phyloP scores from a whole-genome alignment of 2,113 vertebrate species.

The Hippocampus barbouri region DNA sequence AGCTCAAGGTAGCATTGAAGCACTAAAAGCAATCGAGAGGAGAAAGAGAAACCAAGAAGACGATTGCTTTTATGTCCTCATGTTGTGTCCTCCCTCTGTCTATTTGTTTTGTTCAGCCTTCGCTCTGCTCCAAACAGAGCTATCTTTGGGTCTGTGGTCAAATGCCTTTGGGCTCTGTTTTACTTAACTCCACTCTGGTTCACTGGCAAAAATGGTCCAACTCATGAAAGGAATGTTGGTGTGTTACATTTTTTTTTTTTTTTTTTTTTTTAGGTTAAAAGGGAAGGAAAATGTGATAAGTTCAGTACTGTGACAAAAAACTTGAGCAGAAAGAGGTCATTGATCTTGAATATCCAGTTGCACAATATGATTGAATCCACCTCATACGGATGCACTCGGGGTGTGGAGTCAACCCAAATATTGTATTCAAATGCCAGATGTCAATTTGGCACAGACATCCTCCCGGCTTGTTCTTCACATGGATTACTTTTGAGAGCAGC shows the following conservation, averaged over 20 bases:
- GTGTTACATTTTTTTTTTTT: constrained; percentile 37
- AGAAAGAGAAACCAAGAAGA: constrained; percentile 13
- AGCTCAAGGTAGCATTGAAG: constrained; percentile 9
- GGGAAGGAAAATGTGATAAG: constrained; percentile 13
- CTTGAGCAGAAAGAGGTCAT: neutral
- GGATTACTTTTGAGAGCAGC: constrained; percentile 45
- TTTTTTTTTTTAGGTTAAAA: constrained; percentile 41
- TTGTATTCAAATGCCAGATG: constrained; percentile 11
- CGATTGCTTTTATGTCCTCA: constrained; percentile 1
- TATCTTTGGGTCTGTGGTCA: constrained; percentile 40
- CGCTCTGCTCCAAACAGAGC: constrained; percentile 17
- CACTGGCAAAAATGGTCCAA: constrained; percentile 45
- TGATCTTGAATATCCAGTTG: neutral
- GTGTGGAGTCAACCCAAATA: neutral
- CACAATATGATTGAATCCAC: neutral
- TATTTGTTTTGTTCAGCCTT: neutral
- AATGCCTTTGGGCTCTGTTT: constrained; percentile 56
- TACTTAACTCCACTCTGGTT: constrained; percentile 45
- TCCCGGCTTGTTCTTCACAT: constrained; percentile 21
- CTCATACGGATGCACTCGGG: neutral
- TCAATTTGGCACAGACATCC: constrained; percentile 1
- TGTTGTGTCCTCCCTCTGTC: constrained; percentile 5
- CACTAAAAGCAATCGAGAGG: constrained; percentile 1
- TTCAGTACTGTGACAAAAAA: constrained; percentile 1
- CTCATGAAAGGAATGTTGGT: constrained; percentile 38